Evolutionary conservation across 2,113 vertebrate genomes (phyloP).

Genomic region (Paramormyrops kingsleyae): DNA sequence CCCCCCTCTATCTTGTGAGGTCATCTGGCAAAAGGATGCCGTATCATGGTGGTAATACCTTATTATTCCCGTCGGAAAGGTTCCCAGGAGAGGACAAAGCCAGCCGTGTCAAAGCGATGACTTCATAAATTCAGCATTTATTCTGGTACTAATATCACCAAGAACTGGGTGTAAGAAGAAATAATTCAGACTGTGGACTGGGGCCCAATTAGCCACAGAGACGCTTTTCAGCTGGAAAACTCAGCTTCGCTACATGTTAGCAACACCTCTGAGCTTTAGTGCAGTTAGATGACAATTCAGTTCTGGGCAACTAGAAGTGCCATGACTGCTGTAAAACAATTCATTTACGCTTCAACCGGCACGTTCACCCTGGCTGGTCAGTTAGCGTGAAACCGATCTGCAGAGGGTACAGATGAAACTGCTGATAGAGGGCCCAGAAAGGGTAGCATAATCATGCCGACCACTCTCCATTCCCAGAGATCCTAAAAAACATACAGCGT

Average conservation of each 20-base stretch:
- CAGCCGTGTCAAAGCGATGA: slow-evolving; percentile 15
- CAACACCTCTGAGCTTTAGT: slow-evolving; percentile 7
- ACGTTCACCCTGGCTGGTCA: neutral
- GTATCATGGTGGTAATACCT: too few species aligned
- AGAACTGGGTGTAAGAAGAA: slow-evolving; percentile 34
- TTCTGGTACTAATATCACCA: neutral
- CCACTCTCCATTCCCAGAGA: neutral
- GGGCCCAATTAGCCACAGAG: slow-evolving; percentile 31
- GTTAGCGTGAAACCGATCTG: neutral
- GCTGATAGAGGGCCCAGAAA: neutral
- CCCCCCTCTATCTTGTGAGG: neutral
- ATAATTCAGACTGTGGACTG: slow-evolving; percentile 46
- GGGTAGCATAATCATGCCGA: neutral
- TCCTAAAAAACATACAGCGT: neutral
- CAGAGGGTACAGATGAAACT: neutral
- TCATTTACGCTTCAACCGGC: neutral
- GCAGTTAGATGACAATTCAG: slow-evolving; percentile 1
- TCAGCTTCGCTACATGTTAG: neutral
- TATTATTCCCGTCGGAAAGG: neutral
- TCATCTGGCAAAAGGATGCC: neutral
- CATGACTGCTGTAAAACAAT: neutral
- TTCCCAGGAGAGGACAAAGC: slow-evolving; percentile 9
- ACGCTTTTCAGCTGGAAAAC: slow-evolving; percentile 47
- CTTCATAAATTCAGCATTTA: slow-evolving; percentile 11
- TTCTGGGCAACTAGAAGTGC: neutral